Percentiles rank a stretch among this genome's conserved stretches.
phyloP scores from a whole-genome alignment of 1,140 invertebrate species.

The Drosophila sturtevanti region DNA sequence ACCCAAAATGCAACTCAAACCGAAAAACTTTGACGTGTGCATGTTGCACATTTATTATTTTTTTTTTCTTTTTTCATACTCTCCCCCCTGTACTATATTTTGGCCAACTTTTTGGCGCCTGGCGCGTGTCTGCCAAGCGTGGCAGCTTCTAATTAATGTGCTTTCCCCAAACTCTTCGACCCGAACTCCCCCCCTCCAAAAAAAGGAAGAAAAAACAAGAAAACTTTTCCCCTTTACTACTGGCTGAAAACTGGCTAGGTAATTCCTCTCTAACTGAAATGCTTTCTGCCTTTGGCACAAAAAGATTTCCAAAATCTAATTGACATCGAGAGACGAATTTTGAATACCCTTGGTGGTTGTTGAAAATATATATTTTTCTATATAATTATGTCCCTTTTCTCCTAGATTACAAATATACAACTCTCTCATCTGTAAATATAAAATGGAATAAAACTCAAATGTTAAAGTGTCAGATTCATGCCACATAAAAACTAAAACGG shows the following conservation, averaged over 20 bases:
- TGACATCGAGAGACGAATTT: neutral
- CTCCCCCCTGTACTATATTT: conserved; percentile 2
- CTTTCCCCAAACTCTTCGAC: conserved; percentile 7
- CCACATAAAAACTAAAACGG: neutral
- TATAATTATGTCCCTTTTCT: too few species aligned
- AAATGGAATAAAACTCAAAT: neutral
- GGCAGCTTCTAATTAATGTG: conserved; percentile 79
- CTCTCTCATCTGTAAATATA: neutral
- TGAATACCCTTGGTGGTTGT: neutral
- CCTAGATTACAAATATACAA: too few species aligned
- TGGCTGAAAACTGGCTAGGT: conserved; percentile 1
- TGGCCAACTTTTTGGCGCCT: conserved; percentile 58
- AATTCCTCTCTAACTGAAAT: neutral
- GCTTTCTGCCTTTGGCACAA: neutral
- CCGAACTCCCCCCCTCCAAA: conserved; percentile 42
- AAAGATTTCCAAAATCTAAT: neutral
- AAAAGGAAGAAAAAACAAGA: conserved; percentile 26
- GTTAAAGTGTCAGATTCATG: neutral
- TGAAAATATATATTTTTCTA: too few species aligned
- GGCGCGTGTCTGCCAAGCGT: conserved; percentile 65
- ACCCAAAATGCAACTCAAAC: conserved; percentile 59
- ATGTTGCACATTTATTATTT: conserved; percentile 59
- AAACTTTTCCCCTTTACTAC: neutral
- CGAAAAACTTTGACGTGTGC: conserved; percentile 43
- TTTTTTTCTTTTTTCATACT: too few species aligned